Base-by-base conservation (phyloP, 2,113 vertebrate genomes). In the Perca fluviatilis region DNA sequence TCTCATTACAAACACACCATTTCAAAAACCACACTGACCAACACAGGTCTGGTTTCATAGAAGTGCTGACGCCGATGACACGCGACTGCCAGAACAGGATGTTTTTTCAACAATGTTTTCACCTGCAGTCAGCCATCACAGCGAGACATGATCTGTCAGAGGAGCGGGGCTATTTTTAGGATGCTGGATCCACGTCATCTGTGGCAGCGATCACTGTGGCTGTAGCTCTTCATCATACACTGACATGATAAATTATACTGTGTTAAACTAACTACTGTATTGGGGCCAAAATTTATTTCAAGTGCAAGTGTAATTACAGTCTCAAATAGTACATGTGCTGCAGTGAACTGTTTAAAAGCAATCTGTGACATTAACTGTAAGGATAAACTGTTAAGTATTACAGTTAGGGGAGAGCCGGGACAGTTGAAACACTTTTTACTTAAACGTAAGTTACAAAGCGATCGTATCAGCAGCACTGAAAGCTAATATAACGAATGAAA, bases 151-250 rank as follows among this genome's bases (percentile, higher is more conserved):
- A 89, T 80, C 78, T 66, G 75, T 80, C 75, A 73, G 70, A 74
- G 80, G 36, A 74, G 83, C 54, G 43, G 74, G 33, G 70, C 84
- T 89, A 86, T 71, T 82, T 89, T 87, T 90, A 85, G 88, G 66
- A 67, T 8, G 61, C 46, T 30, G 60, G 5, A 58, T 61, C 50
- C 14, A 50, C 30, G 60, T 53, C 78, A 57, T 54, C 25, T 47
- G 51, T 69, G 60, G 61, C 23, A 19, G 25, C 19, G 7, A 46
- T 46, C 73, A 12, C 73, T 6, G 46, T 8, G 8, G 47, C 18
- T 49, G 58, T 16, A 15, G 51, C 21, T 66, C 63, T 25, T 54
- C 13, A 66, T 83, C 75, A 69, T 6, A 0, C 1, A 6, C 15
- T 23, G 11, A 50, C n/a, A 18, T 51, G 23, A 30, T 58, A 2